Evolutionary conservation across 2,113 vertebrate species (phyloP).

Genomic region (Eudyptes chrysolophus): DNA sequence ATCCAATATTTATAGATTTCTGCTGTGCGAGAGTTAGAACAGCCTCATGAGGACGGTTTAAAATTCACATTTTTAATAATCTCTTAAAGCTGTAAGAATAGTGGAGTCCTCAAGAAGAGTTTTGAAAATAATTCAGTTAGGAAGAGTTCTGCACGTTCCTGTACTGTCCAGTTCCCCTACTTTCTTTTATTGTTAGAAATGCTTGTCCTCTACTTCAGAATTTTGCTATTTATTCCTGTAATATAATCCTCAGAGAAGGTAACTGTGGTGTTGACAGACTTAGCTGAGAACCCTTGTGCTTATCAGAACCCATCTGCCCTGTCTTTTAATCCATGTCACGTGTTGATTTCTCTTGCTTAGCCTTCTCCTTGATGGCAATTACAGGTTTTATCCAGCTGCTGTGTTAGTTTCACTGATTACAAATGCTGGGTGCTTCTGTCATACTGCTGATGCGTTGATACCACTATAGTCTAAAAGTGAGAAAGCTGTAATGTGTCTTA

Average conservation of each 20-base stretch:
- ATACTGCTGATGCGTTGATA: background rate
- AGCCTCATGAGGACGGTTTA: background rate
- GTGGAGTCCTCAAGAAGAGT: background rate
- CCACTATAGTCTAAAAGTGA: background rate
- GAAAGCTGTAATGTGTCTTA: background rate
- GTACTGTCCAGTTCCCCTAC: background rate
- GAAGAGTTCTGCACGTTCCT: background rate
- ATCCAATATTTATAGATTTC: conserved; percentile 33
- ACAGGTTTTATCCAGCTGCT: background rate
- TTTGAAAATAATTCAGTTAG: background rate
- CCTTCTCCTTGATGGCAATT: background rate
- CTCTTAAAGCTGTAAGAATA: background rate
- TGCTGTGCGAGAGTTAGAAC: background rate
- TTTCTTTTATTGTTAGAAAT: background rate
- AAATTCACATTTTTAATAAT: background rate
- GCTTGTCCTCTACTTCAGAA: background rate
- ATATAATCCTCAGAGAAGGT: background rate
- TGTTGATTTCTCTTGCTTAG: rapidly evolving
- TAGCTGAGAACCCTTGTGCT: background rate
- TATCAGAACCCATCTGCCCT: background rate
- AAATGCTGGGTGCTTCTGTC: background rate
- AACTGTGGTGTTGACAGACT: background rate
- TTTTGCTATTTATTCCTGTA: background rate
- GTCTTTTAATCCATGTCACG: rapidly evolving
- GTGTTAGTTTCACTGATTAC: background rate